phyloP scores from a whole-genome alignment of 2,888 invertebrate genomes.

The Synanthedon vespiformis region DNA sequence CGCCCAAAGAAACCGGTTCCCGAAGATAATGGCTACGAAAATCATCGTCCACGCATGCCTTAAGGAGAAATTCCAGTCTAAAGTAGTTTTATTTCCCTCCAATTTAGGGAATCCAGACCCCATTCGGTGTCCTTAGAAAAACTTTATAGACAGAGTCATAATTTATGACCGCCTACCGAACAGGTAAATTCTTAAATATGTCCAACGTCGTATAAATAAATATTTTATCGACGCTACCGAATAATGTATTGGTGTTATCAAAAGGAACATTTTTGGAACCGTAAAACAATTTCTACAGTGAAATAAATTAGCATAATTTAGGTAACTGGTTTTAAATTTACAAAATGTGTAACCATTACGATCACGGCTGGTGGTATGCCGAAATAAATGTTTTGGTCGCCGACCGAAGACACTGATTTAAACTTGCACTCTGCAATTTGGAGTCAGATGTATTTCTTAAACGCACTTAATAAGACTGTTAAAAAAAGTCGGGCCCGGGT shows the following conservation, averaged over 20 bases:
- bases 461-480: conserved; percentile 11
- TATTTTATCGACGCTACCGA: conserved; percentile 4
- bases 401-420: conserved; percentile 21
- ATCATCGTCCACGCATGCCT: conserved; percentile 35
- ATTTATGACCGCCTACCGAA: conserved; percentile 9
- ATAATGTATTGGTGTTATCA: conserved; percentile 2
- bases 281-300: conserved; percentile 3
- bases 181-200: conserved; percentile 3
- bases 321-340: conserved; percentile 5
- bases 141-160: conserved; percentile 16
- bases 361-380: conserved; percentile 21
- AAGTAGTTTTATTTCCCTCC: conserved; percentile 19
- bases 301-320: conserved; percentile 16
- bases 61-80: conserved; percentile 30
- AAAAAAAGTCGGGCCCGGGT: conserved; percentile 9
- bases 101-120: conserved; percentile 13
- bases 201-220: conserved; percentile 1
- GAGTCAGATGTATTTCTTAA: conserved; percentile 13
- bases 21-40: conserved; percentile 45
- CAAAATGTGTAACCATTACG: conserved; percentile 13
- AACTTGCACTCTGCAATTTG: conserved; percentile 15
- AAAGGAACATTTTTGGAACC: not conserved
- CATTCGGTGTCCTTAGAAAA: conserved; percentile 12
- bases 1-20: conserved; percentile 55
- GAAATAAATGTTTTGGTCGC: conserved; percentile 20